A percentile compares a stretch with the other conserved stretches of the same genome.
Conservation (phyloP, 2,888 invertebrate species). For the Dryobota labecula region DNA sequence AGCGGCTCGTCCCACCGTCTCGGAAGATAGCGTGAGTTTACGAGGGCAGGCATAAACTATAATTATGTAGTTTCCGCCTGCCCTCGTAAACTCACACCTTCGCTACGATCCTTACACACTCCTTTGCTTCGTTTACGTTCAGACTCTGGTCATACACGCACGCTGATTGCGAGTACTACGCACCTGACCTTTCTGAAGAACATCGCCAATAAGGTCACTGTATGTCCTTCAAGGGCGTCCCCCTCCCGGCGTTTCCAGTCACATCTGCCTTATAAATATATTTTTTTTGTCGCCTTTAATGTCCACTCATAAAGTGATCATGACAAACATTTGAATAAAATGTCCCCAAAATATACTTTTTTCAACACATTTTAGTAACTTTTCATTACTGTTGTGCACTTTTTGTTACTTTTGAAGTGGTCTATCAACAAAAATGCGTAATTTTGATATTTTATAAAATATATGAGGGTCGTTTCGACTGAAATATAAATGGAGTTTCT, state of each 20-base stretch:
- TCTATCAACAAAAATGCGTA: conserved; percentile 25
- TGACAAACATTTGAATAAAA: conserved; percentile 30
- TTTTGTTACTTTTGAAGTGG: conserved; percentile 11
- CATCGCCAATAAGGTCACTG: not conserved
- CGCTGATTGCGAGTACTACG: not conserved
- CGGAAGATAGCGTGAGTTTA: too few species aligned
- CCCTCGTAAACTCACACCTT: too few species aligned
- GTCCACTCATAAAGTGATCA: not conserved
- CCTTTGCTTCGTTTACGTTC: too few species aligned
- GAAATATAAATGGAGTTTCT: conserved; percentile 45
- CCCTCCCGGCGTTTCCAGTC: not conserved
- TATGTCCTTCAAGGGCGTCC: not conserved
- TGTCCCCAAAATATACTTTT: conserved; percentile 7
- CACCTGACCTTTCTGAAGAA: not conserved
- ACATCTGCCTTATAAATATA: not conserved
- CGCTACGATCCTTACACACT: too few species aligned
- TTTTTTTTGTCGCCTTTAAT: conserved; percentile 2
- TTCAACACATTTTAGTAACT: conserved; percentile 1
- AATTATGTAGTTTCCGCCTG: too few species aligned
- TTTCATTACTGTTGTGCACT: conserved; percentile 12
- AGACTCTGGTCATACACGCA: not conserved
- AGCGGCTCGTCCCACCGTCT: too few species aligned
- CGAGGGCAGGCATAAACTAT: too few species aligned
- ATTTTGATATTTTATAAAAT: conserved; percentile 29
- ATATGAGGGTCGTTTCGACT: conserved; percentile 35